A percentile compares a stretch with the other conserved stretches of the same genome.
Evolutionary conservation across 2,888 invertebrate genomes (phyloP).

Genomic region (Caradrina clavipalpis): DNA sequence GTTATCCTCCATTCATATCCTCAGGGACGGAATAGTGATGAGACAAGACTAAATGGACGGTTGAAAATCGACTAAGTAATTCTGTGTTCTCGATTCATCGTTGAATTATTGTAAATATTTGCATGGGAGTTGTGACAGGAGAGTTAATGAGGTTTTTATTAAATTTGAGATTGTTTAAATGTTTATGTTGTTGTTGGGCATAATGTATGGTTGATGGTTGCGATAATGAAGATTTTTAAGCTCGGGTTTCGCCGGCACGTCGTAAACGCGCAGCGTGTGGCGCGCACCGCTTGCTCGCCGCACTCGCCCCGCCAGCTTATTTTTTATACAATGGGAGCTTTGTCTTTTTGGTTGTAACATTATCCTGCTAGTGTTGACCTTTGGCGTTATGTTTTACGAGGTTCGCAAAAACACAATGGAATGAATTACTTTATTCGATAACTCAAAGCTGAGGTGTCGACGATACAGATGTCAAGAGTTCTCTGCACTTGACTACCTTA

Average conservation of each 20-base stretch:
- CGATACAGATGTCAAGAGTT: constrained; percentile 57
- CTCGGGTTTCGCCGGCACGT: constrained; percentile 80
- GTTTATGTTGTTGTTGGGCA: constrained; percentile 72
- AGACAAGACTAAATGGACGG: constrained; percentile 45
- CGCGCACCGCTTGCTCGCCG: constrained; percentile 35
- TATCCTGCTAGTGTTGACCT: constrained; percentile 78
- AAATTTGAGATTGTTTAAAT: constrained; percentile 76
- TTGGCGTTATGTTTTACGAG: constrained; percentile 68
- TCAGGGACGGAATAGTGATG: constrained; percentile 65
- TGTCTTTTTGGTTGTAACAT: constrained; percentile 69
- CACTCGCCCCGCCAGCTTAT: constrained; percentile 37
- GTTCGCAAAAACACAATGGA: constrained; percentile 70
- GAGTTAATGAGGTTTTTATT: constrained; percentile 70
- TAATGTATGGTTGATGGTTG: constrained; percentile 77
- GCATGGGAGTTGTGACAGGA: constrained; percentile 59
- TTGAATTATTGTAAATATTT: constrained; percentile 52
- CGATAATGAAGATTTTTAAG: constrained; percentile 83
- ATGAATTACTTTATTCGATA: constrained; percentile 68
- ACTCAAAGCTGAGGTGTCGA: constrained; percentile 57
- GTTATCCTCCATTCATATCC: constrained; percentile 80
- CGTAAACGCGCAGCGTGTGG: constrained; percentile 77
- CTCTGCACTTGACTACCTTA: constrained; percentile 55
- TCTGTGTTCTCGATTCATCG: constrained; percentile 42
- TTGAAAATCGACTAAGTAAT: constrained; percentile 50
- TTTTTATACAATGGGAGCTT: constrained; percentile 70